Evolutionary conservation across 2,888 invertebrate genomes (phyloP), one percentile per base, ranked within the genome.

Genomic region (Harmothoe impar): DNA sequence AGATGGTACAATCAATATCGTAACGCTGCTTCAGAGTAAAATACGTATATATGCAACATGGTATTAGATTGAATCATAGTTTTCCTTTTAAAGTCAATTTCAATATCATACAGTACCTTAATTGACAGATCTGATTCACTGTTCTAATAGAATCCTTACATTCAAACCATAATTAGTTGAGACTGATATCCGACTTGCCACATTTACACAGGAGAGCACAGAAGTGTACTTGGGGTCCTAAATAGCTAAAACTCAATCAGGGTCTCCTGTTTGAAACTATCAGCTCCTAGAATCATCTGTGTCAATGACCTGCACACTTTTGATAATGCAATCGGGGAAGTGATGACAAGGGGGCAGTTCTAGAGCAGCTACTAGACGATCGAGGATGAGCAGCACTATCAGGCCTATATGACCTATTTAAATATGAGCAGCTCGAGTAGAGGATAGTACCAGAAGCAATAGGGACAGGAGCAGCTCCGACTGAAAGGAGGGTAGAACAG

Each of bases 341-440:
- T 62, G 62, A 20, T 62, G 62, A 62, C 62, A 62, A 43, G 62
- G 62, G 62, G 15, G 7, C 62, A 62, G 62, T 62, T 62, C 62
- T 62, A 15, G 62, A 62, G 0, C 7, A 62, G 20, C 20, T 62
- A 3, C 62, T 20, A 1, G 72, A 72, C 29, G 15, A 23, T 15
- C 1, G 10, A 3, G 0, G 3, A 20, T 20, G 81, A 81, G 81
- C 43, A 35, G 81, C 35, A 33, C 81, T n/a, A n/a, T n/a, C n/a
- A n/a, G n/a, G n/a, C n/a, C n/a, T n/a, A n/a, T n/a, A 81, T 33
- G 43, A 23, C 7, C 20, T 33, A 43, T 43, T 10, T 43, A 43
- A n/a, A n/a, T 10, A 43, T 43, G 43, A 33, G 35, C 15, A 81
- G 35, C 0, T 33, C 31, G 31, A 31, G 77, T 33, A 5, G 31